These are phyloP conservation scores for Limosa lapponica DNA, from an alignment of 2,797 vertebrate species.

Conservation along the genomic window DNA sequence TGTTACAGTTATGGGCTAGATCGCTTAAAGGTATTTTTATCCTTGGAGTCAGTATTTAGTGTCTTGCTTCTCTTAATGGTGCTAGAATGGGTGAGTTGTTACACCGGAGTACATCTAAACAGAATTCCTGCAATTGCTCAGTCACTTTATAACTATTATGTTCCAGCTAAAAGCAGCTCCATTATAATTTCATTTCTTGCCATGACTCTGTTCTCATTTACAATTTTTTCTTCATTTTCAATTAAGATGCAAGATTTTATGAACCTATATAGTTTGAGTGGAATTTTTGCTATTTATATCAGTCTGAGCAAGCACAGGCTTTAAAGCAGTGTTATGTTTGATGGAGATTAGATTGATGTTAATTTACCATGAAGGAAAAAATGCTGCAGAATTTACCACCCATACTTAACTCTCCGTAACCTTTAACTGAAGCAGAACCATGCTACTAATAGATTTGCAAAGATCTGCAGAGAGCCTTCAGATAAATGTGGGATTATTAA, in stretches of 20 bases:
- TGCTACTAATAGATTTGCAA: neutral
- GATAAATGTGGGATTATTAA: neutral
- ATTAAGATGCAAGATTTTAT: neutral
- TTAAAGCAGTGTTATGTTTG: neutral
- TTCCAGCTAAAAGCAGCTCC: neutral
- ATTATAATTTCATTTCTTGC: neutral
- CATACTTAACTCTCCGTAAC: neutral
- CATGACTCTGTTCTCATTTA: neutral
- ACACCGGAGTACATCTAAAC: neutral
- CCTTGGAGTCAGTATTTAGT: neutral
- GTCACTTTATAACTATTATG: neutral
- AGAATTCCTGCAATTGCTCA: neutral
- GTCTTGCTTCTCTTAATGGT: neutral
- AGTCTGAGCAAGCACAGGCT: neutral
- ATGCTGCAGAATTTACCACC: neutral
- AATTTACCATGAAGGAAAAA: neutral
- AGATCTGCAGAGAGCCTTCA: neutral
- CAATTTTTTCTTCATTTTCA: neutral
- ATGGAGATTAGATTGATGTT: neutral
- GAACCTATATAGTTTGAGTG: neutral
- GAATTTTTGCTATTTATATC: neutral
- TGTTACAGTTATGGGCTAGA: neutral
- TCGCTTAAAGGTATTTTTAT: neutral
- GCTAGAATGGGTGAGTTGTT: neutral
- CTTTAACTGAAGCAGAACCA: neutral